These are phyloP conservation scores for Lagorchestes hirsutus DNA, from an alignment of 2,797 vertebrate genomes.

Conservation along the genomic window DNA sequence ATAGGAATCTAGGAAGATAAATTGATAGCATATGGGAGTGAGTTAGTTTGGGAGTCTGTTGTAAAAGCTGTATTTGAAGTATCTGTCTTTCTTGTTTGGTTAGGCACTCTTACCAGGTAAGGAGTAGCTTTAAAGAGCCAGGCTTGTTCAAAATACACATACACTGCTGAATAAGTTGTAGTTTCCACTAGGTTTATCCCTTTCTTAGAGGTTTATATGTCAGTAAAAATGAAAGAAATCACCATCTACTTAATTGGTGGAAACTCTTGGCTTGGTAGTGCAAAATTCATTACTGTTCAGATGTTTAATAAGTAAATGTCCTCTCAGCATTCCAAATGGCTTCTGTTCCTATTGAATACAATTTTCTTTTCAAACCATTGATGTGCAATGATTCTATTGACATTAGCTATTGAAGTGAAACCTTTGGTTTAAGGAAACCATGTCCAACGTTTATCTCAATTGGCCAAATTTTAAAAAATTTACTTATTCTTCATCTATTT, in stretches of 20 bases:
- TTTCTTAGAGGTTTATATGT: constrained; percentile 56
- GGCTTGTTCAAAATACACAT: constrained; percentile 19
- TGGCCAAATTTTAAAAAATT: constrained; percentile 78
- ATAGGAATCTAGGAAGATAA: constrained; percentile 34
- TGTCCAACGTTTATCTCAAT: constrained; percentile 80
- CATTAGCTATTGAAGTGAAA: constrained; percentile 68
- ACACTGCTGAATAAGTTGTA: constrained; percentile 23
- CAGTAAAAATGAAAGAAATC: constrained; percentile 68
- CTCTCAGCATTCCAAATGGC: constrained; percentile 74
- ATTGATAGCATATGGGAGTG: constrained; percentile 1
- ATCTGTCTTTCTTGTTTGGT: not conserved
- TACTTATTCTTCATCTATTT: constrained; percentile 81
- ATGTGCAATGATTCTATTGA: constrained; percentile 79
- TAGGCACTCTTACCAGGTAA: not conserved
- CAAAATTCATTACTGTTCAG: constrained; percentile 78
- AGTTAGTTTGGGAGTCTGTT: constrained; percentile 31
- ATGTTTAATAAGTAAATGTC: constrained; percentile 79
- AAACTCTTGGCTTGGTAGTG: constrained; percentile 62
- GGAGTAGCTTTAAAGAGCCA: constrained; percentile 27
- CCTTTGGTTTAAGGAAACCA: constrained; percentile 67
- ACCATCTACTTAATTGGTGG: constrained; percentile 71
- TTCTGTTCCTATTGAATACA: constrained; percentile 76
- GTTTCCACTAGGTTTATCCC: constrained; percentile 52
- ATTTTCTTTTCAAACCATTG: constrained; percentile 73
- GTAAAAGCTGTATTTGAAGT: constrained; percentile 17